Evolutionary conservation across 2,113 vertebrate species (phyloP).

Genomic region (Eurypyga helias): DNA sequence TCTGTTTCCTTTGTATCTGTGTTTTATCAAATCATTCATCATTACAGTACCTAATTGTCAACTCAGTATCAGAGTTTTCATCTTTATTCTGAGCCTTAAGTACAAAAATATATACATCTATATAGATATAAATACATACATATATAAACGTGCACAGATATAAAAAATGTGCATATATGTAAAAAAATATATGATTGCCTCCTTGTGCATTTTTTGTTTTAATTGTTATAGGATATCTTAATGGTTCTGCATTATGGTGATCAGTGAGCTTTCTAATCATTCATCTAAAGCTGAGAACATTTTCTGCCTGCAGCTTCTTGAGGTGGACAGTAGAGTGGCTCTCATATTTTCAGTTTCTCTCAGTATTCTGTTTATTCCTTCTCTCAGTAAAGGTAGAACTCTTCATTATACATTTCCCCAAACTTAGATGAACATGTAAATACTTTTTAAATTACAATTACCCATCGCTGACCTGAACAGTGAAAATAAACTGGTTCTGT

Average conservation of each 20-base stretch:
- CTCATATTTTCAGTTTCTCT: not conserved
- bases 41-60: not conserved
- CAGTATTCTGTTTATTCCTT: not conserved
- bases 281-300: not conserved
- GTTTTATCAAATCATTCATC: not conserved
- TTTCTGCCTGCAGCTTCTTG: not conserved
- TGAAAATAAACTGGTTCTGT: not conserved
- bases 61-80: not conserved
- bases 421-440: not conserved
- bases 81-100: not conserved
- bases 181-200: not conserved
- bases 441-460: not conserved
- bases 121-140: not conserved
- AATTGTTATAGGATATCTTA: not conserved
- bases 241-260: too few relatives aligned
- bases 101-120: not conserved
- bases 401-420: not conserved
- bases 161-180: too few relatives aligned
- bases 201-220: not conserved
- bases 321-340: not conserved
- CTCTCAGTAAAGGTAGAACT: not conserved
- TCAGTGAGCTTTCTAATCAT: not conserved
- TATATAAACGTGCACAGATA: not conserved
- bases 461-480: not conserved
- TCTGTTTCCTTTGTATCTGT: not conserved